Evolutionary conservation across 2,113 vertebrate species (phyloP).

Genomic region (Trogon surrucura): DNA sequence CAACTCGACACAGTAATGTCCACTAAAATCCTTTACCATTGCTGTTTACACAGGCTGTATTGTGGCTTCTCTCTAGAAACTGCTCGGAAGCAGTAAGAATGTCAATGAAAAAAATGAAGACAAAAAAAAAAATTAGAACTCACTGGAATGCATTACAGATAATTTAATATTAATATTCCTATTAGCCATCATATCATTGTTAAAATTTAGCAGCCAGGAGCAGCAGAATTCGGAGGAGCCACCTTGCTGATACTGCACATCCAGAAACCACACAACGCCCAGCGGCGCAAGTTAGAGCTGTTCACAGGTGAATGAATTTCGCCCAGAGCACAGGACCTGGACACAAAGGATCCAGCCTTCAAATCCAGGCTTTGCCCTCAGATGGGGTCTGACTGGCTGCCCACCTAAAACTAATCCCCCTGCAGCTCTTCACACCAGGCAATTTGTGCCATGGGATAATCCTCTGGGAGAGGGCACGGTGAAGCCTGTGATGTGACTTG

Average conservation of each 20-base stretch:
- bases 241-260: background rate
- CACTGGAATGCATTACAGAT: background rate
- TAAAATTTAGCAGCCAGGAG: background rate
- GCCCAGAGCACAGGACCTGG: background rate
- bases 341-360: background rate
- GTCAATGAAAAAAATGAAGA: background rate
- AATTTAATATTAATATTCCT: background rate
- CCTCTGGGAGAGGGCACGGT: background rate
- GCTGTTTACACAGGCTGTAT: background rate
- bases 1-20: background rate
- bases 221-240: background rate
- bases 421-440: background rate
- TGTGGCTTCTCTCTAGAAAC: background rate
- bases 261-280: background rate
- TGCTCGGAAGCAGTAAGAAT: background rate
- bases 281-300: background rate
- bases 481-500: background rate
- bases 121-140: background rate
- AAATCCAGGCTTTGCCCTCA: background rate
- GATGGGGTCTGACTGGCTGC: background rate
- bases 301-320: background rate
- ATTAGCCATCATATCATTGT: background rate
- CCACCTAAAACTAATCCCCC: background rate
- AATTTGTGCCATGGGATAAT: background rate
- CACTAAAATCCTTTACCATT: background rate